These are phyloP conservation scores for Drosophila mimetica DNA, from an alignment of 2,888 invertebrate genomes.

Conservation along the genomic window DNA sequence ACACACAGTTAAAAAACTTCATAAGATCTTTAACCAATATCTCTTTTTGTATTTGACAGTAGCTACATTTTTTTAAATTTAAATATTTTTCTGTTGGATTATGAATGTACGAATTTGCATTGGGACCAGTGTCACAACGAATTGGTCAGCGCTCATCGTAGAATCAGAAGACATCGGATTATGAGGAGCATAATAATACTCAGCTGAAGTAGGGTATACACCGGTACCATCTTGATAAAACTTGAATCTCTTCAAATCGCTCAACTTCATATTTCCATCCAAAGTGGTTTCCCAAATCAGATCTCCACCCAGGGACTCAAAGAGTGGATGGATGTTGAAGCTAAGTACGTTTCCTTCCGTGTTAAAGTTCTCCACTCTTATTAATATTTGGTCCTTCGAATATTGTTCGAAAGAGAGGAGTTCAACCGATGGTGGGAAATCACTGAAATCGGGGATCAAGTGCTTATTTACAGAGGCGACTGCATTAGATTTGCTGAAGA, in stretches of 20 bases:
- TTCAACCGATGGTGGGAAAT: conserved; percentile 89
- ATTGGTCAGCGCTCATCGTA: conserved; percentile 61
- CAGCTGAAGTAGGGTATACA: conserved; percentile 27
- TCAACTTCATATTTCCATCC: conserved; percentile 88
- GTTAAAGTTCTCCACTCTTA: conserved; percentile 91
- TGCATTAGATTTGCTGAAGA: conserved; percentile 86
- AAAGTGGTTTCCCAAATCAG: conserved; percentile 88
- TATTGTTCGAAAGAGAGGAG: conserved; percentile 92
- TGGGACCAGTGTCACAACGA: conserved; percentile 76
- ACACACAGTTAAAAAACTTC: not conserved
- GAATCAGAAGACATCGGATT: conserved; percentile 60
- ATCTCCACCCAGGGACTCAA: conserved; percentile 86
- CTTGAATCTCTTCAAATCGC: conserved; percentile 84
- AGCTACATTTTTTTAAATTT: not conserved
- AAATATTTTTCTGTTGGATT: conserved; percentile 33
- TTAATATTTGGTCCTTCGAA: conserved; percentile 86
- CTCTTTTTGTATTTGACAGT: not conserved
- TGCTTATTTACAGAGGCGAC: conserved; percentile 80
- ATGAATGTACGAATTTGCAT: conserved; percentile 84
- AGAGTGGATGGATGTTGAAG: conserved; percentile 84
- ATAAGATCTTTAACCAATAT: not conserved
- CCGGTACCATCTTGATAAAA: conserved; percentile 73
- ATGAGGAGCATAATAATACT: conserved; percentile 68
- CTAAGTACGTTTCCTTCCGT: conserved; percentile 85
- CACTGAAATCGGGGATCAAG: conserved; percentile 74